phyloP scores from a whole-genome alignment of 53 echinoderm and acorn worm species.

The Arbacia lixula region DNA sequence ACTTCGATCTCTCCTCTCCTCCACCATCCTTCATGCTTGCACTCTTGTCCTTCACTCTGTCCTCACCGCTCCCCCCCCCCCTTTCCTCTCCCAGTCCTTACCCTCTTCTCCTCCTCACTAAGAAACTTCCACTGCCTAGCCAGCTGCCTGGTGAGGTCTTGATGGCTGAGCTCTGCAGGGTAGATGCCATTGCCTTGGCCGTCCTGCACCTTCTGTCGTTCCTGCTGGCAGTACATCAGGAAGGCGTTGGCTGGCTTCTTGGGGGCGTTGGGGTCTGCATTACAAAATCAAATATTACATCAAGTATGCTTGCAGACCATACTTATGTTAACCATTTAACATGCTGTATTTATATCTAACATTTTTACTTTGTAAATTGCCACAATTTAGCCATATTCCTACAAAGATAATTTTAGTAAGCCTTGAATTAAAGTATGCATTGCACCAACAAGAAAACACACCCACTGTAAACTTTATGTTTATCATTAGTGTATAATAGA shows the following conservation, averaged over 20 bases:
- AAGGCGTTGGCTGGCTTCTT: conserved; percentile 99
- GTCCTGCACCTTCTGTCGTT: conserved; percentile 75
- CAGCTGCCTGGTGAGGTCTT: conserved; percentile 87
- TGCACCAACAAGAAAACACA: too few relatives aligned
- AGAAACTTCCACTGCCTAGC: conserved; percentile 96
- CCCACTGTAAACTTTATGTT: too few relatives aligned
- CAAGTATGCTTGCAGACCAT: background rate
- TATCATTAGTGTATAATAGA: too few relatives aligned
- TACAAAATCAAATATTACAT: background rate
- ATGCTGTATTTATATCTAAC: too few relatives aligned
- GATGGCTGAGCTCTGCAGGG: conserved; percentile 80
- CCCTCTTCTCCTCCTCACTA: conserved; percentile 83
- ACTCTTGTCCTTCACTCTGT: background rate
- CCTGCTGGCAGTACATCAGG: conserved; percentile 98
- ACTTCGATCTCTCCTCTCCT: too few relatives aligned
- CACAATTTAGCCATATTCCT: too few relatives aligned
- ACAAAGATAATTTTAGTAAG: too few relatives aligned
- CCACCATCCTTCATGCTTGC: too few relatives aligned
- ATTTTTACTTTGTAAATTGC: too few relatives aligned
- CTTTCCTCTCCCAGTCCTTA: background rate
- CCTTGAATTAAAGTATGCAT: too few relatives aligned
- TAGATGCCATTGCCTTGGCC: conserved; percentile 48
- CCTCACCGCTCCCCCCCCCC: background rate
- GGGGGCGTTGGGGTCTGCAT: conserved; percentile 84
- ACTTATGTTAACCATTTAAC: too few relatives aligned